Percentiles rank a stretch among this genome's conserved stretches.
Conservation (phyloP, 2,797 vertebrate genomes). For the Distichodus sexfasciatus region DNA sequence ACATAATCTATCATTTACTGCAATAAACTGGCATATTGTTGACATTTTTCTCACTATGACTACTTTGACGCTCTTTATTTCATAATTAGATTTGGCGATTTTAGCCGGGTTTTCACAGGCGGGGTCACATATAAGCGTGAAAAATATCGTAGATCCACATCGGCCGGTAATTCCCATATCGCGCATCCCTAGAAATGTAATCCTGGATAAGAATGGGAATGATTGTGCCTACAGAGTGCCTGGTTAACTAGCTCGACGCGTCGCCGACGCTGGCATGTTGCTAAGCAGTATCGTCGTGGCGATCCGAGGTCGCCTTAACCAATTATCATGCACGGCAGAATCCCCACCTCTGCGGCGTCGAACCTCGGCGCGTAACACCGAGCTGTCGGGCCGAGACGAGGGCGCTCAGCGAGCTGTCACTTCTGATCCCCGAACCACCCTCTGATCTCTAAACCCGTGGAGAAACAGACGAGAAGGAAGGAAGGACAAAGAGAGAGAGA, state of each 20-base stretch:
- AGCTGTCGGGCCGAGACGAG: constrained; percentile 66
- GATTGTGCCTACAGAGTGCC: too few species aligned
- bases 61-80: too few species aligned
- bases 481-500: constrained; percentile 49
- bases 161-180: too few species aligned
- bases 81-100: too few species aligned
- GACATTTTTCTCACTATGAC: too few species aligned
- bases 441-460: constrained; percentile 49
- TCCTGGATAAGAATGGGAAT: too few species aligned
- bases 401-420: constrained; percentile 50
- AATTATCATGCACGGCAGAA: constrained; percentile 68
- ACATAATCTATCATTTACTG: too few species aligned
- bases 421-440: constrained; percentile 64
- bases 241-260: constrained; percentile 8
- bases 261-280: background rate
- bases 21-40: too few species aligned
- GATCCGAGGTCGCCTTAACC: constrained; percentile 27
- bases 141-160: too few species aligned
- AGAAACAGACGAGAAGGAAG: constrained; percentile 44
- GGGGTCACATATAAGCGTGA: too few species aligned
- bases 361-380: constrained; percentile 60
- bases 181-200: too few species aligned
- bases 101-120: too few species aligned
- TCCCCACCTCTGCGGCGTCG: constrained; percentile 66
- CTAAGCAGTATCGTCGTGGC: constrained; percentile 13